Conservation (phyloP, 2,888 invertebrate genomes). For the Lasiommata megera region DNA sequence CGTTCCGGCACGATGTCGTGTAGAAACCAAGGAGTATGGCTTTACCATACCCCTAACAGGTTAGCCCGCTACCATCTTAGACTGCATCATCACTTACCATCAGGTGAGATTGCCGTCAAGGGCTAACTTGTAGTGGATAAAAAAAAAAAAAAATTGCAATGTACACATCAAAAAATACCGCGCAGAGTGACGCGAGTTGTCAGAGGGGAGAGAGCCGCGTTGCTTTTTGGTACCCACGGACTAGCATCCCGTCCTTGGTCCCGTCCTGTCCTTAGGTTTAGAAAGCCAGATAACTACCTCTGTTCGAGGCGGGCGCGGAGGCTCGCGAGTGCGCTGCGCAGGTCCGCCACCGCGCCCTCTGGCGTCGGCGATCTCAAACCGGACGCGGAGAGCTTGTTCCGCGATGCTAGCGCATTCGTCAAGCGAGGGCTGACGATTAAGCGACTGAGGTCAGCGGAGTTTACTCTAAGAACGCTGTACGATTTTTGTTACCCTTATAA, state of each 20-base stretch:
- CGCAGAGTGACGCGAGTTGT: no score
- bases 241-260: slow-evolving; percentile 52
- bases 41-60: no score
- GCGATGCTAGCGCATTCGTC: slow-evolving; percentile 75
- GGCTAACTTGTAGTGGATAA: no score
- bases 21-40: no score
- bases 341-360: slow-evolving; percentile 71
- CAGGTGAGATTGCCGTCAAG: no score
- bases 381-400: slow-evolving; percentile 61
- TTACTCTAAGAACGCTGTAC: slow-evolving; percentile 68
- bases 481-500: slow-evolving; percentile 53
- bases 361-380: slow-evolving; percentile 47
- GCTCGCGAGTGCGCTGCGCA: slow-evolving; percentile 54
- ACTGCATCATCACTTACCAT: no score
- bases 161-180: no score
- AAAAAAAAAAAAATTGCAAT: no score
- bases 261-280: slow-evolving; percentile 68
- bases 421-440: slow-evolving; percentile 77
- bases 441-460: slow-evolving; percentile 79
- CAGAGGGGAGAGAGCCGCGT: background rate
- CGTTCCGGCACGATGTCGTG: no score
- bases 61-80: no score
- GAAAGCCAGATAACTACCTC: slow-evolving; percentile 78
- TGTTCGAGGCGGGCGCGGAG: slow-evolving; percentile 61
- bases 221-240: slow-evolving; percentile 37